Conservation (phyloP, 2,888 invertebrate genomes). For the Caenorhabditis macrosperma region DNA sequence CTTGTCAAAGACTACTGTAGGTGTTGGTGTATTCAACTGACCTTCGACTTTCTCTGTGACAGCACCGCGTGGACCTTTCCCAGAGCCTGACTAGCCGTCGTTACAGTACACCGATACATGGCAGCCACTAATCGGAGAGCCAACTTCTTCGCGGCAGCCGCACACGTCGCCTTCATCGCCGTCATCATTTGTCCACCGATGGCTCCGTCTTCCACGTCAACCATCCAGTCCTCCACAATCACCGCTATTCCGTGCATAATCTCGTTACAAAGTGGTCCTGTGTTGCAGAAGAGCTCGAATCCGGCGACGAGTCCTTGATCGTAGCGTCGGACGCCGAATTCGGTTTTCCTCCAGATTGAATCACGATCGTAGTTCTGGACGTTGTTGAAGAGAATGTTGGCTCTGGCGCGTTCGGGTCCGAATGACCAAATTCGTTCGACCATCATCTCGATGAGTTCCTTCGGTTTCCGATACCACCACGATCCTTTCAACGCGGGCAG, state of each 20-base stretch:
- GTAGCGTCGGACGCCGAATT: conserved; percentile 59
- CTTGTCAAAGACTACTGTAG: no score
- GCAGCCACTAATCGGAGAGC: conserved; percentile 94
- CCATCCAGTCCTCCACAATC: conserved; percentile 89
- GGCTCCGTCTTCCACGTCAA: conserved; percentile 67
- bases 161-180: conserved; percentile 91
- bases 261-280: conserved; percentile 95
- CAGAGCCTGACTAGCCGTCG: conserved; percentile 90
- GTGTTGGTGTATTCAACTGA: no score
- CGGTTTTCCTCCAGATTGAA: conserved; percentile 59
- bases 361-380: conserved; percentile 84
- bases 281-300: conserved; percentile 77
- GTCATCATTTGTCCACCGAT: conserved; percentile 89
- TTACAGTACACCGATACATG: conserved; percentile 91
- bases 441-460: conserved; percentile 67
- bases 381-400: conserved; percentile 91
- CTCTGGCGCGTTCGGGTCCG: conserved; percentile 91
- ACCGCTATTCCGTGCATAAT: conserved; percentile 96
- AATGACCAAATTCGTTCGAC: conserved; percentile 88
- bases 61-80: conserved; percentile 94
- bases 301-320: conserved; percentile 76
- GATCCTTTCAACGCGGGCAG: conserved; percentile 75
- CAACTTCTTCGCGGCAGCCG: conserved; percentile 88
- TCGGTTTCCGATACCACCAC: conserved; percentile 75
- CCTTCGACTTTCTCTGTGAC: conserved; percentile 86